Percentiles rank a stretch among this genome's conserved stretches.
These are phyloP conservation scores for Alfaro cultratus DNA, from an alignment of 2,797 vertebrate species.

Conservation along the genomic window DNA sequence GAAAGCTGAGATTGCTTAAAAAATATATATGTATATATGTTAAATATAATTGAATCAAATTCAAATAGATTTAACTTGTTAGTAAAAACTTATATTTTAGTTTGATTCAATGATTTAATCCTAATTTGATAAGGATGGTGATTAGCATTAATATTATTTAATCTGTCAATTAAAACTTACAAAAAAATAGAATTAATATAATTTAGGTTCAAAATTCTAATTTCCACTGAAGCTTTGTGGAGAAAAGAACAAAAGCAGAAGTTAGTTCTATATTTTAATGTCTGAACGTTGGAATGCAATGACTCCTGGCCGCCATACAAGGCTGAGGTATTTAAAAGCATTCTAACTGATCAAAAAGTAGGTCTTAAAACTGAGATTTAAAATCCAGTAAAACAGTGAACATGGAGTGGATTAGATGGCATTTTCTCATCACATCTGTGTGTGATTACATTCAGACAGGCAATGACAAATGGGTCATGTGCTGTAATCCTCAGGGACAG, in stretches of 20 bases:
- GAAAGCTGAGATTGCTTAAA: not conserved
- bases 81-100: no score
- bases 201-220: not conserved
- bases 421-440: conserved; percentile 66
- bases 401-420: conserved; percentile 58
- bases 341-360: conserved; percentile 31
- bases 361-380: conserved; percentile 21
- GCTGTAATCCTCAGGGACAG: conserved; percentile 46
- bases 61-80: not conserved
- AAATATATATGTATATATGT: no score
- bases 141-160: not conserved
- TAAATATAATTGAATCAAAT: not conserved
- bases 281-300: conserved; percentile 13
- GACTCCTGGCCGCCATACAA: conserved; percentile 13
- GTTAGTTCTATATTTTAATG: not conserved
- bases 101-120: not conserved
- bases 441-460: conserved; percentile 63
- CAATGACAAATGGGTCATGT: conserved; percentile 64
- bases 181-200: not conserved
- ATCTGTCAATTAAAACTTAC: not conserved
- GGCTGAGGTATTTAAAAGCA: conserved; percentile 25
- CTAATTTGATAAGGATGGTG: not conserved
- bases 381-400: conserved; percentile 30
- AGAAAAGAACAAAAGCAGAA: not conserved
- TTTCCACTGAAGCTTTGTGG: not conserved